Evolutionary conservation across 2,797 vertebrate species (phyloP), one percentile per base, ranked within the genome.

Genomic region (Melanitta fusca): DNA sequence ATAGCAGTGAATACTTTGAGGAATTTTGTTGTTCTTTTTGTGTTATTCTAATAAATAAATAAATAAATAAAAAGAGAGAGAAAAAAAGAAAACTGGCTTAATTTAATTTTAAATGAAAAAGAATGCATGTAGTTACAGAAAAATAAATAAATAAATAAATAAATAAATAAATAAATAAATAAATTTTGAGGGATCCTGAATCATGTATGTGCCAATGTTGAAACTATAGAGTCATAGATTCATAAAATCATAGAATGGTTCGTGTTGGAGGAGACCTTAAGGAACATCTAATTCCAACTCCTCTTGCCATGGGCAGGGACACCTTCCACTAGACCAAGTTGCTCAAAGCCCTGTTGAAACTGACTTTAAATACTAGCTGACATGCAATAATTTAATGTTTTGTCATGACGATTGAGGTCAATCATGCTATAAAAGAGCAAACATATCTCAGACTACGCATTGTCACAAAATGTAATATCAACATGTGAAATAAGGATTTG

Each of bases 181-280:
- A 43, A 41, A 43, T 43, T 43, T 22, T 47, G 21, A 69, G 22
- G 6, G 14, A 38, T 72, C 18, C 4, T 81, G 56, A 70, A 21
- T 8, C 1, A 11, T 18, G 15, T 4, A 39, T 15, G 4, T 2
- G n/a, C 32, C 43, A 7, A 1, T 41, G 4, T 64, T 38, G 45
- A 79, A 93, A 74, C 4, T 49, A 49, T 22, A 49, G 47, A 49
- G 22, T 49, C 21, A 49, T 22, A 49, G 47, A 49, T 24, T 49
- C 21, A 49, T 24, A 13, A 19, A 45, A 45, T 49, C 21, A 49
- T 24, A 22, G 47, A 47, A 49, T 24, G 47, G 21, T 49, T 49
- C 22, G 7, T 49, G 21, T 24, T 49, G 47, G 21, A 49, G 22
- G 47, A 49, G 21, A 49, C 47, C 47, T 49, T 49, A 49, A 49